A percentile compares a stretch with the other conserved stretches of the same genome.
phyloP scores from a whole-genome alignment of 2,113 vertebrate genomes.

The Poecile atricapillus region DNA sequence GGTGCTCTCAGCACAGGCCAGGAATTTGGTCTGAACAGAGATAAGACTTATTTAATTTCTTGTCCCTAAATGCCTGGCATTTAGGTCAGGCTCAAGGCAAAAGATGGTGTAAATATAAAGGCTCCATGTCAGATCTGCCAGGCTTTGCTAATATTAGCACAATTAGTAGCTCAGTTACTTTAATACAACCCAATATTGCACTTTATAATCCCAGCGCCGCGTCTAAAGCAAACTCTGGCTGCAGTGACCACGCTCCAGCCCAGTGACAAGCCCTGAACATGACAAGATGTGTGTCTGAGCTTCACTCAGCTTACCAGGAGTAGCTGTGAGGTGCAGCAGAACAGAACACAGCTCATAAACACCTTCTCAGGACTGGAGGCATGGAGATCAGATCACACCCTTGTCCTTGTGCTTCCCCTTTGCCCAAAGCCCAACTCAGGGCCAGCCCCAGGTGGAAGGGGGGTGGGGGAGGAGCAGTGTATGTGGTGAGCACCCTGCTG shows the following conservation, averaged over 20 bases:
- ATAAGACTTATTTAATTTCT: neutral
- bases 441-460: neutral
- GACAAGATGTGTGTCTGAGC: neutral
- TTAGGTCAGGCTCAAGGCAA: neutral
- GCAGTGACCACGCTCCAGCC: neutral
- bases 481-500: neutral
- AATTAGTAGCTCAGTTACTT: neutral
- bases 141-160: neutral
- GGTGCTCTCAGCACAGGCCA: neutral
- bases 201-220: neutral
- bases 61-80: neutral
- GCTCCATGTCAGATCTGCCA: neutral
- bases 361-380: neutral
- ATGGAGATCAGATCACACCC: rapidly evolving
- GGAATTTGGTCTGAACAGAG: neutral
- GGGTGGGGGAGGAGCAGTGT: no score
- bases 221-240: neutral
- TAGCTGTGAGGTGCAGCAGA: neutral
- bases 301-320: neutral
- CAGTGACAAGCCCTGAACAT: neutral
- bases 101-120: neutral
- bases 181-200: neutral
- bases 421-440: neutral
- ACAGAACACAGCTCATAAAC: neutral
- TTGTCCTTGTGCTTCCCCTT: neutral